Percentiles rank a stretch among this genome's conserved stretches.
phyloP scores from a whole-genome alignment of 2,797 vertebrate genomes.

The Macrochelys suwanniensis region DNA sequence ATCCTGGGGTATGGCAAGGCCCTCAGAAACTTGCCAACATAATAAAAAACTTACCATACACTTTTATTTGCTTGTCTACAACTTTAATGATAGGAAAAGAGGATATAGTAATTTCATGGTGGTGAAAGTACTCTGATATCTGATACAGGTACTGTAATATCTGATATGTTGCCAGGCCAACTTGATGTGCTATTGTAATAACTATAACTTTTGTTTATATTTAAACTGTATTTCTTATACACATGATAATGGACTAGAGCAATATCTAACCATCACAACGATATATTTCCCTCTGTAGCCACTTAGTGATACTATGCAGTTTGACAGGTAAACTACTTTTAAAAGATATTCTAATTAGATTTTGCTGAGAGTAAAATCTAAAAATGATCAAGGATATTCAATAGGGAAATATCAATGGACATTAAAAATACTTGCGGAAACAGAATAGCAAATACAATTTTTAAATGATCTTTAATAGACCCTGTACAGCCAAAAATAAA shows the following conservation, averaged over 20 bases:
- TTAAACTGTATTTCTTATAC: not conserved
- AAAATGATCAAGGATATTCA: not conserved
- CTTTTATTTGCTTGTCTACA: not conserved
- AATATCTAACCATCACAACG: not conserved
- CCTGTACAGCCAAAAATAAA: not conserved
- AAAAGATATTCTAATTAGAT: not conserved
- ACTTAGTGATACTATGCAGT: not conserved
- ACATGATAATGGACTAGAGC: not conserved
- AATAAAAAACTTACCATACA: rapidly evolving
- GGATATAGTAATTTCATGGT: rapidly evolving
- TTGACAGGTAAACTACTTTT: not conserved
- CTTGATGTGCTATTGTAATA: not conserved
- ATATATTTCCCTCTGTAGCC: not conserved
- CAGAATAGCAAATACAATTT: not conserved
- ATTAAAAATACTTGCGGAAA: not conserved
- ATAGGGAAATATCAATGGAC: not conserved
- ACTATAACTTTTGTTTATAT: not conserved
- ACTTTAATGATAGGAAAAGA: rapidly evolving
- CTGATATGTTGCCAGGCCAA: not conserved
- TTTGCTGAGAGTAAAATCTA: not conserved
- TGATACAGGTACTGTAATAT: not conserved
- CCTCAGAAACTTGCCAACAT: not conserved
- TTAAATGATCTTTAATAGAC: not conserved
- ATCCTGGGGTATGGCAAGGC: not conserved
- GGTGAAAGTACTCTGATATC: not conserved